Percentiles rank a stretch among this genome's conserved stretches.
phyloP scores from a whole-genome alignment of 2,113 vertebrate species.

The Eulemur macaco region DNA sequence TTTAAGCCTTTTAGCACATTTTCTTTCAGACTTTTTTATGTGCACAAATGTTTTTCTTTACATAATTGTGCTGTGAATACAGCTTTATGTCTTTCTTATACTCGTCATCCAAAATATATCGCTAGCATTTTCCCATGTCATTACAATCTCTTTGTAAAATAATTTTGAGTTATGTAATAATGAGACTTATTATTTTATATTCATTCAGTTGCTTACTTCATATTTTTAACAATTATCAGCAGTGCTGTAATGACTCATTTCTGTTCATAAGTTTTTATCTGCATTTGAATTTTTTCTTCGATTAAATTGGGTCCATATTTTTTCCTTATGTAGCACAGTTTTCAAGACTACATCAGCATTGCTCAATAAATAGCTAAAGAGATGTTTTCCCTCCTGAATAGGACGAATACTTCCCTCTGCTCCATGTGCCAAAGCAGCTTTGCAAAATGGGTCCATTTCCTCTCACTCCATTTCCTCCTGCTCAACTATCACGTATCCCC shows the following conservation, averaged over 20 bases:
- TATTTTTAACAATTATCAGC: not conserved
- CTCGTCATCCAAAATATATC: not conserved
- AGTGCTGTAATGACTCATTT: not conserved
- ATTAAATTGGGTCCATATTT: not conserved
- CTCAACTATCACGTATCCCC: not conserved
- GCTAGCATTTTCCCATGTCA: not conserved
- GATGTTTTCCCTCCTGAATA: not conserved
- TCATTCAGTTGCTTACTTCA: not conserved
- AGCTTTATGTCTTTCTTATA: not conserved
- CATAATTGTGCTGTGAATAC: not conserved
- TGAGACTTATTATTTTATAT: not conserved
- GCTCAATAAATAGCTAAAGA: constrained; percentile 4
- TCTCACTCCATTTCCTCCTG: not conserved
- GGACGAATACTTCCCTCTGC: not conserved
- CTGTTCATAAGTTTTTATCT: not conserved
- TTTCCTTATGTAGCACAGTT: not conserved
- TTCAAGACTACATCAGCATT: constrained; percentile 15
- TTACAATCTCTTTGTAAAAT: constrained; percentile 1
- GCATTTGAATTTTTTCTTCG: constrained; percentile 11
- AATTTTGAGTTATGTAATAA: not conserved
- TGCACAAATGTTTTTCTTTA: not conserved
- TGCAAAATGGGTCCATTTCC: not conserved
- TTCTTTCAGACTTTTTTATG: not conserved
- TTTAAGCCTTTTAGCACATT: not conserved
- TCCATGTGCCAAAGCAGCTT: not conserved